These are phyloP conservation scores for Acanthococcus lagerstroemiae DNA, from an alignment of 2,888 invertebrate genomes.

Conservation along the genomic window DNA sequence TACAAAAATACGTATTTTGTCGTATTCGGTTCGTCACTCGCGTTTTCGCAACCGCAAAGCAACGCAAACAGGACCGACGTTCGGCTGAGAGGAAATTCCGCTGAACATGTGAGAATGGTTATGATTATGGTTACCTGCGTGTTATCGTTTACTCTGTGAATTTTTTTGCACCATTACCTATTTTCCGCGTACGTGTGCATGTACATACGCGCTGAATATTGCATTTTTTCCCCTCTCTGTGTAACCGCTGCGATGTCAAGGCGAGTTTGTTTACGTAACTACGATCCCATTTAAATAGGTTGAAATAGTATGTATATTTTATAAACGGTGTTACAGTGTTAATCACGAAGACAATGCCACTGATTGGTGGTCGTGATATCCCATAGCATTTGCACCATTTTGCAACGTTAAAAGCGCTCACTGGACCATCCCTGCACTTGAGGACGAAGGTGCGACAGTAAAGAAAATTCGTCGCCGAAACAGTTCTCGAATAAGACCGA, in stretches of 20 bases:
- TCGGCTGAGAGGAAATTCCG: neutral
- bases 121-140: too few species aligned
- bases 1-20: too few species aligned
- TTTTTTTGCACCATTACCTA: neutral
- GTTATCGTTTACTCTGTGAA: neutral
- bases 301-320: slow-evolving; percentile 10
- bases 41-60: neutral
- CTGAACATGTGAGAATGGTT: neutral
- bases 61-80: neutral
- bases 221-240: neutral
- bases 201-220: too few species aligned
- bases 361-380: too few species aligned
- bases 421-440: too few species aligned
- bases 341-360: slow-evolving; percentile 16
- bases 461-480: too few species aligned
- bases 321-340: slow-evolving; percentile 11
- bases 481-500: too few species aligned
- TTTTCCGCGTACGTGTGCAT: too few species aligned
- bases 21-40: too few species aligned
- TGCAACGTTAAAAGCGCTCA: too few species aligned
- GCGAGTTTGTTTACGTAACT: slow-evolving; percentile 22
- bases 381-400: too few species aligned
- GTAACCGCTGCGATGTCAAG: slow-evolving; percentile 17
- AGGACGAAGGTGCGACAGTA: too few species aligned
- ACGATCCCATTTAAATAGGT: slow-evolving; percentile 23